Conservation (phyloP, 2,888 invertebrate genomes). For the Hypomecis atomaria region DNA sequence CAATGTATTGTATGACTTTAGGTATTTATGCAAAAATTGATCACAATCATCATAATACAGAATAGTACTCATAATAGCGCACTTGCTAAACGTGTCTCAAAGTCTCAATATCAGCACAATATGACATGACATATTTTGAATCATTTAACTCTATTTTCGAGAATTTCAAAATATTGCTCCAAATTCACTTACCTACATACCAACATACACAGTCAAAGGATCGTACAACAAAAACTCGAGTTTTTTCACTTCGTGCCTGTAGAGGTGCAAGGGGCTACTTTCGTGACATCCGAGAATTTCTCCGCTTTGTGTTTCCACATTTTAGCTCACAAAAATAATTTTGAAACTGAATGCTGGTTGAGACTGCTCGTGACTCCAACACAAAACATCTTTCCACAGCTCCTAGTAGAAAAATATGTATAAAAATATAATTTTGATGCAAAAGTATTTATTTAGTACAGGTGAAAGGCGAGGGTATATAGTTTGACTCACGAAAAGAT, state of each 20-base stretch:
- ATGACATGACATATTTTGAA: no score
- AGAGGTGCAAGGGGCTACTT: conserved; percentile 40
- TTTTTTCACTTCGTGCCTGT: conserved; percentile 54
- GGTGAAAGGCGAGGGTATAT: neutral
- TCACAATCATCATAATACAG: no score
- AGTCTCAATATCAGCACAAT: no score
- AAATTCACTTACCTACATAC: conserved; percentile 46
- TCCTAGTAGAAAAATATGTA: conserved; percentile 11
- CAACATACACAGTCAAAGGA: conserved; percentile 50
- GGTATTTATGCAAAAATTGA: no score
- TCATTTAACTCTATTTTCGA: no score
- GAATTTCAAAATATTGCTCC: no score
- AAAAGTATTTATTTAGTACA: neutral
- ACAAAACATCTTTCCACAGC: conserved; percentile 20
- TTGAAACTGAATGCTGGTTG: conserved; percentile 19
- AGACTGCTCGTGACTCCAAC: conserved; percentile 12
- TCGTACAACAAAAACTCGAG: conserved; percentile 56
- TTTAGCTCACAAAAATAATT: conserved; percentile 23
- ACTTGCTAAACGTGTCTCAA: no score
- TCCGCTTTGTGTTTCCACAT: conserved; percentile 27
- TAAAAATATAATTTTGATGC: no score
- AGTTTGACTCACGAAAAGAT: neutral
- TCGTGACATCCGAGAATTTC: conserved; percentile 34
- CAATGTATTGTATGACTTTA: no score
- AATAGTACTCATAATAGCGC: no score